A percentile compares a stretch with the other conserved stretches of the same genome.
Evolutionary conservation across 2,888 invertebrate species (phyloP).

Genomic region (Apomyelois bistriatella): DNA sequence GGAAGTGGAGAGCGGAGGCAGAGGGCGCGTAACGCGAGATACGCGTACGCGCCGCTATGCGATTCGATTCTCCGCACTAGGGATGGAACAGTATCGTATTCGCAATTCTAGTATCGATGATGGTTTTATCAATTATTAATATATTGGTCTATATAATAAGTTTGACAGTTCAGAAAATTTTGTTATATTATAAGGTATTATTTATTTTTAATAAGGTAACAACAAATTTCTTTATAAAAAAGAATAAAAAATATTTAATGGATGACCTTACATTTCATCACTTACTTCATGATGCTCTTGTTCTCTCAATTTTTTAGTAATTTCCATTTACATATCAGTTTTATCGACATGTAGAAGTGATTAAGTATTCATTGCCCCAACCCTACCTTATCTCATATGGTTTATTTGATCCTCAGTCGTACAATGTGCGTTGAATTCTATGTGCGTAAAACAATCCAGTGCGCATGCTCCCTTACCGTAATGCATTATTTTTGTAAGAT

Average conservation of each 20-base stretch:
- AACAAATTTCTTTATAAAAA: too few relatives aligned
- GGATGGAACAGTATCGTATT: conserved; percentile 25
- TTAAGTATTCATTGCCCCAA: conserved; percentile 20
- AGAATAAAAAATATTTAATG: too few relatives aligned
- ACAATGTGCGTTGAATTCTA: conserved; percentile 59
- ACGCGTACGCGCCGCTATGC: conserved; percentile 65
- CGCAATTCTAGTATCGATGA: conserved; percentile 1
- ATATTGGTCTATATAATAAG: too few relatives aligned
- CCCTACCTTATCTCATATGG: conserved; percentile 47
- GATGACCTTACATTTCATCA: too few relatives aligned
- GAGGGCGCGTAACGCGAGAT: conserved; percentile 66
- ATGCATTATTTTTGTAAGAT: conserved; percentile 47
- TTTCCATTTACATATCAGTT: neutral
- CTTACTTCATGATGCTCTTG: too few relatives aligned
- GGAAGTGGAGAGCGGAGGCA: conserved; percentile 63
- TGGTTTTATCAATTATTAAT: neutral
- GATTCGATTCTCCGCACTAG: conserved; percentile 48
- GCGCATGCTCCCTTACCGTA: conserved; percentile 55
- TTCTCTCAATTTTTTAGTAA: too few relatives aligned
- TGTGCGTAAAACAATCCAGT: conserved; percentile 58
- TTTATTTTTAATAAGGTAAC: too few relatives aligned
- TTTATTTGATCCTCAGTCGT: conserved; percentile 47
- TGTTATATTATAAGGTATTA: too few relatives aligned
- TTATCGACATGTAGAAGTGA: conserved; percentile 16
- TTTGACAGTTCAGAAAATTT: too few relatives aligned